Base-by-base conservation (phyloP, 2,113 vertebrate genomes). In the Anoura caudifer region DNA sequence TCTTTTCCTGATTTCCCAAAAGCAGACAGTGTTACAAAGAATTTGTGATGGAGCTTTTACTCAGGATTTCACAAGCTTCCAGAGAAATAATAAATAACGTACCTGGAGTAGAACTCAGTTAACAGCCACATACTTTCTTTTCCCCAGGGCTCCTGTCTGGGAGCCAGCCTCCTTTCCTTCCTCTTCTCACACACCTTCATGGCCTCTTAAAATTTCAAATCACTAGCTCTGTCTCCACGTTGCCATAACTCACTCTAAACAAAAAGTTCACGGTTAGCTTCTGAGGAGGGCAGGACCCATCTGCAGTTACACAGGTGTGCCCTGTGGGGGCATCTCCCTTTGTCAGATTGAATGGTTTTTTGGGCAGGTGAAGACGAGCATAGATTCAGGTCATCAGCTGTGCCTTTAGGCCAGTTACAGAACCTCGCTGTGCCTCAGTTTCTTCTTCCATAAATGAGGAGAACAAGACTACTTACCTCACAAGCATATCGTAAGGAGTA, bases 331-430 rank as follows among this genome's bases (percentile, higher is more conserved):
- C 17, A n/a, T 50, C 38, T 19, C 54, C 67, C 38, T 80, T 31
- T 26, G 56, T 69, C 56, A 15, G 19, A 7, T 19, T 47, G 22
- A 43, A 0, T 16, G 5, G 50, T 24, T 75, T 84, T 45, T 87
- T 5, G 10, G 4, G 65, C 16, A 54, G 38, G 26, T 12, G 7
- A 26, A 24, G 13, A 3, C 8, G 15, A 4, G 5, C 8, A 2
- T 13, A 4, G 50, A n/a, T 26, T 50, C 12, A 0, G 36, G 45
- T 33, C 65, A 16, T 36, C 38, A 76, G 69, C 38, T 38, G 1
- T 76, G 67, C 89, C 50, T 81, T 24, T 36, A 33, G 45, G 13
- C 61, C 45, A 38, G 47, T 36, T 43, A n/a, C 45, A 67, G 73
- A 59, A 31, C 10, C 14, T 80, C 28, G 43, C 73, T 31, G 24